Percentiles rank a stretch among this genome's conserved stretches.
Evolutionary conservation across 2,113 vertebrate genomes (phyloP).

Genomic region (Marcusenius ussheri): DNA sequence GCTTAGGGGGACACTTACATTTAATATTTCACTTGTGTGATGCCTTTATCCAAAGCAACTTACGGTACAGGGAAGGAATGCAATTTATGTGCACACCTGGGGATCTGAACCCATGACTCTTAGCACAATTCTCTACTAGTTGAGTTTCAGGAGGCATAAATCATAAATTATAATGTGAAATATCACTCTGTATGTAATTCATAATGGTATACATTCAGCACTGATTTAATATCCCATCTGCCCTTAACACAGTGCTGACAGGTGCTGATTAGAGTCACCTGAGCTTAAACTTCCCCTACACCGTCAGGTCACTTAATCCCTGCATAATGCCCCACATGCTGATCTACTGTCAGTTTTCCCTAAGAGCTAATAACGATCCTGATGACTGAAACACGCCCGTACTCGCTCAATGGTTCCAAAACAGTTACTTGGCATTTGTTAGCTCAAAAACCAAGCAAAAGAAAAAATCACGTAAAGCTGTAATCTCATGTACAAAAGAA

Average conservation of each 20-base stretch:
- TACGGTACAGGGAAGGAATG: not conserved
- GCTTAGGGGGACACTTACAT: not conserved
- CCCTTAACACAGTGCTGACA: not conserved
- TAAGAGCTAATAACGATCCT: not conserved
- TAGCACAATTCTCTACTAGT: not conserved
- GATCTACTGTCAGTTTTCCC: not conserved
- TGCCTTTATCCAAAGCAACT: not conserved
- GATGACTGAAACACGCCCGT: not conserved
- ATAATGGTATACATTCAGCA: not conserved
- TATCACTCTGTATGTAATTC: not conserved
- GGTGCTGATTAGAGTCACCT: not conserved
- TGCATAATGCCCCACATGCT: not conserved
- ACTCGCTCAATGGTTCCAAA: not conserved
- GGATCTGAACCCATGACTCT: not conserved
- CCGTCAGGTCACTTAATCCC: not conserved
- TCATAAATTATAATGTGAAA: not conserved
- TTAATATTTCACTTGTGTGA: not conserved
- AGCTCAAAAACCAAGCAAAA: not conserved
- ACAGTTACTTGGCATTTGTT: not conserved
- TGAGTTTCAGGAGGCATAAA: not conserved
- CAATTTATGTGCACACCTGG: not conserved
- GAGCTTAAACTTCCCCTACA: not conserved
- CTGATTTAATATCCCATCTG: not conserved
- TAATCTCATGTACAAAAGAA: not conserved
- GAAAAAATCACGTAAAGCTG: not conserved